phyloP scores from a whole-genome alignment of 2,888 invertebrate species.

The Erebia aethiops region DNA sequence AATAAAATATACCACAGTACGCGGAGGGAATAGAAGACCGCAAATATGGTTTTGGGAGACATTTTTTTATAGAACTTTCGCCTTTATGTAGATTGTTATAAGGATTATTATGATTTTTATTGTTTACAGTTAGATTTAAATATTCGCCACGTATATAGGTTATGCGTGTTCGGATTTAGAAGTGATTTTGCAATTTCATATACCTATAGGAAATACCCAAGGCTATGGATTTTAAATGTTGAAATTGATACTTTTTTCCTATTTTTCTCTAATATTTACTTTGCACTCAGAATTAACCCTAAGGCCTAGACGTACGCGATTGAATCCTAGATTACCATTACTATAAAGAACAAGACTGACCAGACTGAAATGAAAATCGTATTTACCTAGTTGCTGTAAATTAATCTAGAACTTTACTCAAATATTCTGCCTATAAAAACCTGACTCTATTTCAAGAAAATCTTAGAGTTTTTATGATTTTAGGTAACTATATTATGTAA shows the following conservation, averaged over 20 bases:
- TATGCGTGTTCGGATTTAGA: conserved; percentile 57
- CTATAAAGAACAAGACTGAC: no score
- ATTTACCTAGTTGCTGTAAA: no score
- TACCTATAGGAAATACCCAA: conserved; percentile 29
- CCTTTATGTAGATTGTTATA: background rate
- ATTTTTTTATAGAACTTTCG: conserved; percentile 17
- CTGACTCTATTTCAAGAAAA: no score
- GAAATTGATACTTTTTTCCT: background rate
- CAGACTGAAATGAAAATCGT: no score
- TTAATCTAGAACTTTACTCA: no score
- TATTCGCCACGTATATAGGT: conserved; percentile 64
- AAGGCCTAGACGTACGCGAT: background rate
- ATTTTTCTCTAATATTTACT: background rate
- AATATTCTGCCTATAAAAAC: no score
- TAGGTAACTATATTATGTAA: no score
- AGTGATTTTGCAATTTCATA: conserved; percentile 45
- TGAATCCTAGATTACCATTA: no score
- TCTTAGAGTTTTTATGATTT: no score
- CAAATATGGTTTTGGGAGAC: conserved; percentile 20
- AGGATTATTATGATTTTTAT: conserved; percentile 50
- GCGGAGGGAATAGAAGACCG: conserved; percentile 42
- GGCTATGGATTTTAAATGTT: conserved; percentile 1
- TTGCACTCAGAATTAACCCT: background rate
- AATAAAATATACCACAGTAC: conserved; percentile 46
- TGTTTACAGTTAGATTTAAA: conserved; percentile 24